Evolutionary conservation across 2,888 invertebrate genomes (phyloP).

Genomic region (Helobdella robusta): DNA sequence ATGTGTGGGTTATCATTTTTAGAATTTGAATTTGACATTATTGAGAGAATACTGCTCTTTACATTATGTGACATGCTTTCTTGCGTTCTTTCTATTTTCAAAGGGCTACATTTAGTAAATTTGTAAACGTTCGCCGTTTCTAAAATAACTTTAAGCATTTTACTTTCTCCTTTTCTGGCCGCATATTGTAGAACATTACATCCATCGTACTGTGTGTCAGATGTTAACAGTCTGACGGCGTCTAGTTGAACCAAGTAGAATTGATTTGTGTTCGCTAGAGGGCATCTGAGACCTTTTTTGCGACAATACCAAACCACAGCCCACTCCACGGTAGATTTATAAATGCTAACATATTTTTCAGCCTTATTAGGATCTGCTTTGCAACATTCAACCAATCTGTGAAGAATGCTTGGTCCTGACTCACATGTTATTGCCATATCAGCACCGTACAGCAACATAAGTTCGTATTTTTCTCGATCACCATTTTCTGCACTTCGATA

Average conservation of each 20-base stretch:
- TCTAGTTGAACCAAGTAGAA: constrained; percentile 26
- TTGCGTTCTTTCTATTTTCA: constrained; percentile 11
- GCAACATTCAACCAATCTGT: constrained; percentile 27
- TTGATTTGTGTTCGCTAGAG: constrained; percentile 26
- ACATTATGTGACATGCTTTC: not conserved
- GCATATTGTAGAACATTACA: constrained; percentile 29
- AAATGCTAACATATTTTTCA: constrained; percentile 25
- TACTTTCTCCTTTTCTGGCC: constrained; percentile 23
- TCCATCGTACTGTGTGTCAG: constrained; percentile 21
- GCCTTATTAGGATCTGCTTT: constrained; percentile 18
- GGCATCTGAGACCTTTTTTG: constrained; percentile 27
- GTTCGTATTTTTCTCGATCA: constrained; percentile 25
- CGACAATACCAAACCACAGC: constrained; percentile 27
- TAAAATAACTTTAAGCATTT: constrained; percentile 26
- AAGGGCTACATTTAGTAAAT: constrained; percentile 22
- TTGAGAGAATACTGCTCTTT: constrained; percentile 4
- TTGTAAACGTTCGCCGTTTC: constrained; percentile 28
- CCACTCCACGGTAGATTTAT: constrained; percentile 19
- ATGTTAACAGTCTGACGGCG: constrained; percentile 26
- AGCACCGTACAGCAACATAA: constrained; percentile 25
- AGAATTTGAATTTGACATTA: constrained; percentile 8
- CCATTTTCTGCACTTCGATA: constrained; percentile 27
- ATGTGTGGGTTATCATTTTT: not conserved
- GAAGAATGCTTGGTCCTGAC: constrained; percentile 22
- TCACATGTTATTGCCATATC: constrained; percentile 25